Evolutionary conservation across 2,888 invertebrate genomes (phyloP), one percentile per base, ranked within the genome.

Genomic region (Dimorphilus gyrociliatus): DNA sequence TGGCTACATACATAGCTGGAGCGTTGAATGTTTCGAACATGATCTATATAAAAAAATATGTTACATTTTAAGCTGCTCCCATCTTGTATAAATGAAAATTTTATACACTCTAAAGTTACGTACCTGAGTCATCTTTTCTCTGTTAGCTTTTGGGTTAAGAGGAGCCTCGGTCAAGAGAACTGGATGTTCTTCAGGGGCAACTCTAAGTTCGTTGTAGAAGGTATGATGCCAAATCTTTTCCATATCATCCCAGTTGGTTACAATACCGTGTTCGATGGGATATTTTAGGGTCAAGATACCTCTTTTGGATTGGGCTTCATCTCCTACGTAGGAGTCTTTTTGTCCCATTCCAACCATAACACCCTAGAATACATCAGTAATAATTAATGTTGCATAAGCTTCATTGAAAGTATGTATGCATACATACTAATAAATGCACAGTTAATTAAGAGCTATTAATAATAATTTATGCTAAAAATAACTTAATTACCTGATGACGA

Each of bases 1-100:
- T 84, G 63, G 81, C 81, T 36, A 84, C 81, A 66, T 81, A 81
- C 81, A 81, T 81, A 49, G 81, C 82, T 40, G 82, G 82, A 48
- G 63, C 56, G 55, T 64, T 69, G 65, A 67, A 67, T 40, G 81
- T 81, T 42, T 67, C 65, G 44, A 66, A 66, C 59, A 66, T 62
- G 44, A 42, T 41, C 34, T 42, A 35, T 35, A 41, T 18, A 17
- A 3, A n/a, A n/a, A n/a, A n/a, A 21, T 10, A n/a, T 21, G n/a
- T 8, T 10, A 21, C n/a, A 40, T 69, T 53, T 55, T 69, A 69
- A 47, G 68, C 67, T 31, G 69, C 69, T 23, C n/a, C n/a, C n/a
- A n/a, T n/a, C n/a, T n/a, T n/a, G n/a, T n/a, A n/a, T 21, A 21
- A 8, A 21, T 10, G 8, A 21, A 10, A 21, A 21, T 8, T 21